A percentile compares a stretch with the other conserved stretches of the same genome.
phyloP scores from a whole-genome alignment of 2,888 invertebrate species.

The Temnothorax unifasciatus region DNA sequence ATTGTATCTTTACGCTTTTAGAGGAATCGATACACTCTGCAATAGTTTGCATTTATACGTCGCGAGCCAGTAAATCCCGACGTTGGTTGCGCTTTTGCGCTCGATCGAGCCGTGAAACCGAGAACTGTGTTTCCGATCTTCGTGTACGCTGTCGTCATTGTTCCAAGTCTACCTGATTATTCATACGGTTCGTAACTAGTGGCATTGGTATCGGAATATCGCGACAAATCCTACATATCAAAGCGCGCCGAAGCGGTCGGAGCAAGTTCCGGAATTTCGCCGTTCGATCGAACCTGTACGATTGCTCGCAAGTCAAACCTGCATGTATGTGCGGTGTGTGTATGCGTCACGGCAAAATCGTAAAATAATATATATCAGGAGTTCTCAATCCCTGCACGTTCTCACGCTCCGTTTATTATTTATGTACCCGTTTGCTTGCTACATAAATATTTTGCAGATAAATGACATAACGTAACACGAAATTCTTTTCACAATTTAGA shows the following conservation, averaged over 20 bases:
- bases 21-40: neutral
- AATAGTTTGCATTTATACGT: constrained; percentile 14
- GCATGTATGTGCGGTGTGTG: constrained; percentile 4
- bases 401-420: constrained; percentile 1
- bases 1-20: neutral
- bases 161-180: constrained; percentile 47
- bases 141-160: constrained; percentile 32
- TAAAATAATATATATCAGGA: constrained; percentile 31
- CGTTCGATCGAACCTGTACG: constrained; percentile 21
- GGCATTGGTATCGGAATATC: constrained; percentile 25
- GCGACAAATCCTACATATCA: constrained; percentile 43
- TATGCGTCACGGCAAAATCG: constrained; percentile 12
- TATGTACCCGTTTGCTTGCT: neutral
- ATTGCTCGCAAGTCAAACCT: constrained; percentile 15
- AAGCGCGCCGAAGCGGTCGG: constrained; percentile 11
- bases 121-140: constrained; percentile 37
- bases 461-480: neutral
- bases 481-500: neutral
- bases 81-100: neutral
- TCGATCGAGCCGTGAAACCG: constrained; percentile 15
- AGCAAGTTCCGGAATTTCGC: constrained; percentile 36
- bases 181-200: constrained; percentile 35
- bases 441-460: constrained; percentile 6
- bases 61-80: neutral
- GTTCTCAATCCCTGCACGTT: constrained; percentile 23